A percentile compares a stretch with the other conserved stretches of the same genome.
These are phyloP conservation scores for Scolopax bukidnonensis DNA, from an alignment of 2,797 vertebrate genomes.

Conservation along the genomic window DNA sequence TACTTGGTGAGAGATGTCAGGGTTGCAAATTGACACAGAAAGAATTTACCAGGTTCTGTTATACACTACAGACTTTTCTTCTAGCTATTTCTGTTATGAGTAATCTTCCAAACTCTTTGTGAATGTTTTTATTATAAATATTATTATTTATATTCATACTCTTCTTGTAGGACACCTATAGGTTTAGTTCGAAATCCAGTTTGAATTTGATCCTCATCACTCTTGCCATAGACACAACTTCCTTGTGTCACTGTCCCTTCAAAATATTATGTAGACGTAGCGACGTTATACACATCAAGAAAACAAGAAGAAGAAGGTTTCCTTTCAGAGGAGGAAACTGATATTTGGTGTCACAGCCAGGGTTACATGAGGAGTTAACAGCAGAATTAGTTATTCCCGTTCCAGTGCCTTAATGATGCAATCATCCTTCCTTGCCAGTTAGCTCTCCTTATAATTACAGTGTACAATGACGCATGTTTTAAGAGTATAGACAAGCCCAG, in stretches of 20 bases:
- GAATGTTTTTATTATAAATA: background rate
- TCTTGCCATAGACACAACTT: background rate
- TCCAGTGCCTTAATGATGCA: conserved; percentile 58
- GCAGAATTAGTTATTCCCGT: conserved; percentile 51
- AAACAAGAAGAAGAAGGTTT: background rate
- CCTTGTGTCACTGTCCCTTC: background rate
- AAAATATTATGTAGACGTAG: background rate
- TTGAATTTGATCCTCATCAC: background rate
- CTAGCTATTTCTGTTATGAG: background rate
- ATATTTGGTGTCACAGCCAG: background rate
- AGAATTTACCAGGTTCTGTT: background rate
- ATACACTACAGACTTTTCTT: background rate
- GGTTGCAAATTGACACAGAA: conserved; percentile 53
- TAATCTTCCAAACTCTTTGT: background rate
- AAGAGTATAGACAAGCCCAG: conserved; percentile 52
- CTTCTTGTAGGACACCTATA: background rate
- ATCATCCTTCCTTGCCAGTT: conserved; percentile 61
- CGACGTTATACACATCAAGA: background rate
- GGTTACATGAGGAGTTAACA: conserved; percentile 35
- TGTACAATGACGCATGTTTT: conserved; percentile 54
- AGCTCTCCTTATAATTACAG: conserved; percentile 56
- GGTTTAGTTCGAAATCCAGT: background rate
- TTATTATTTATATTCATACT: background rate
- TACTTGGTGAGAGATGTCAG: conserved; percentile 57
- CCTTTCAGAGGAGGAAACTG: background rate